Conservation (phyloP, 2,797 vertebrate genomes). For the Sus cebifrons region DNA sequence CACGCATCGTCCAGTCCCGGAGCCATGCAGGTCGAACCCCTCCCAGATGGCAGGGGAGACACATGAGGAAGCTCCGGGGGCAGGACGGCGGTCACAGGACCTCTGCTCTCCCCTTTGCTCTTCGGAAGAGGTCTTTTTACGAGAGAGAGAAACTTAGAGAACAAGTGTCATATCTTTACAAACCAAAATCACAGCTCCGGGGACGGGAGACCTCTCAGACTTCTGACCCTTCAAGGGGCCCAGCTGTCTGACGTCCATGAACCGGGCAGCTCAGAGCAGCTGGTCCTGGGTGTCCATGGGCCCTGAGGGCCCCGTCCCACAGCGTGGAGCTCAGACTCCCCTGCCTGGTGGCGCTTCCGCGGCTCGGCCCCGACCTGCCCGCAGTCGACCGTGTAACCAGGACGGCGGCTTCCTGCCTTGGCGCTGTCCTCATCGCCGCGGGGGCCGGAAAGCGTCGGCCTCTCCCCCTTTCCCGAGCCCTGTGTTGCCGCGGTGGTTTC, state of each 20-base stretch:
- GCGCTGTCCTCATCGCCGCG: not conserved
- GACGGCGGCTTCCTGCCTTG: not conserved
- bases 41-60: not conserved
- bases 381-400: not conserved
- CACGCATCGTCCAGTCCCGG: not conserved
- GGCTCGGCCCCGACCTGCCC: not conserved
- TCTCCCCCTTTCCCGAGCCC: not conserved
- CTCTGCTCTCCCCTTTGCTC: not conserved
- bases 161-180: not conserved
- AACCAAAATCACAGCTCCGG: not conserved
- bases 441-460: not conserved
- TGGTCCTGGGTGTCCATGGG: not conserved
- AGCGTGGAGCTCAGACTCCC: rapidly evolving
- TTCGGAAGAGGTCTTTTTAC: not conserved
- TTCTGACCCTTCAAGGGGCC: not conserved
- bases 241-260: not conserved
- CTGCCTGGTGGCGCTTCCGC: not conserved
- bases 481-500: constrained; percentile 57
- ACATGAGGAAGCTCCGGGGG: not conserved
- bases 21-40: too few relatives aligned
- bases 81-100: not conserved
- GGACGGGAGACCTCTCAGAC: not conserved
- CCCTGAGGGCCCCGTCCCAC: not conserved
- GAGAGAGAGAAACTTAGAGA: not conserved
- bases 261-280: not conserved